A percentile compares a stretch with the other conserved stretches of the same genome.
These are phyloP conservation scores for Pterocles gutturalis DNA, from an alignment of 2,113 vertebrate species.

Conservation along the genomic window DNA sequence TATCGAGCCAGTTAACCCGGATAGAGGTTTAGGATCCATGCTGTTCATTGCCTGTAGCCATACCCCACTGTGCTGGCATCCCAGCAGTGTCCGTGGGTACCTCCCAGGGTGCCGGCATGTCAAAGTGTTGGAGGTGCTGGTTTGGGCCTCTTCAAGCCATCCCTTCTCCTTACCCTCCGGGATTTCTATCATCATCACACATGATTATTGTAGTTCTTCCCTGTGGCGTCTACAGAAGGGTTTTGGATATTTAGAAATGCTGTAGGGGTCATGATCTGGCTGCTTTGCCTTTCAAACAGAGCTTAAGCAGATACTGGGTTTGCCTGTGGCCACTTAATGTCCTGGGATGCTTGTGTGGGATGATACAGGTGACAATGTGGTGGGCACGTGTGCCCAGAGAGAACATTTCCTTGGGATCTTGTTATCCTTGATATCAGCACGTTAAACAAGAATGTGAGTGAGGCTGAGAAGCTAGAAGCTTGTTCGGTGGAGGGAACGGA, in stretches of 20 bases:
- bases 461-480: background rate
- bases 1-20: background rate
- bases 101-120: background rate
- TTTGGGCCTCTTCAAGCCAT: background rate
- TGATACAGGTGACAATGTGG: background rate
- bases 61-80: background rate
- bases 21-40: background rate
- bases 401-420: background rate
- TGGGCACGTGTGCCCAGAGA: background rate
- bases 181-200: rapidly evolving
- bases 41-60: rapidly evolving
- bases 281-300: background rate
- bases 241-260: background rate
- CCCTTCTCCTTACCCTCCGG: background rate
- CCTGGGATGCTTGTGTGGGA: background rate
- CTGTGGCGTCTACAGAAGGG: background rate
- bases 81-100: background rate
- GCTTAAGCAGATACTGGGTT: background rate
- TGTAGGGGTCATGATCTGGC: background rate
- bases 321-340: background rate
- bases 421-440: background rate
- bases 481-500: rapidly evolving
- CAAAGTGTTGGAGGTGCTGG: background rate
- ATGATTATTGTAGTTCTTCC: background rate
- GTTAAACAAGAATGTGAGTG: rapidly evolving